Evolutionary conservation across 2,113 vertebrate species (phyloP).

Genomic region (Plestiodon gilberti): DNA sequence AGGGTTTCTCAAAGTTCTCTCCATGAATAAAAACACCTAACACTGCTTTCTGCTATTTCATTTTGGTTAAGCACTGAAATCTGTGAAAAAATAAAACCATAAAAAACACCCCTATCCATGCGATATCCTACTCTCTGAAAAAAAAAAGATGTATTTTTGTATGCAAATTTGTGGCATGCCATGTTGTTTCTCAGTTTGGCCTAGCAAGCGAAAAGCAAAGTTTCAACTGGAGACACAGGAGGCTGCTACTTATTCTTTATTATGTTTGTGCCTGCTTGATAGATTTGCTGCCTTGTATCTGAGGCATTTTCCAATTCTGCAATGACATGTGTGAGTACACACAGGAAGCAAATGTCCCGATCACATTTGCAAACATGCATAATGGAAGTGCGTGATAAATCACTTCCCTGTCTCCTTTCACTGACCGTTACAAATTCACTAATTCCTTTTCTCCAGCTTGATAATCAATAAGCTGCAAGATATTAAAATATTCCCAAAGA

Average conservation of each 20-base stretch:
- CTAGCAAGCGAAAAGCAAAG: not conserved
- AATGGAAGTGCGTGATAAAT: not conserved
- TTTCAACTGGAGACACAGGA: not conserved
- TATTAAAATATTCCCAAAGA: not conserved
- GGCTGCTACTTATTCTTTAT: not conserved
- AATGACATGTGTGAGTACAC: not conserved
- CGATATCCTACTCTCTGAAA: not conserved
- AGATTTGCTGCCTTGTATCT: not conserved
- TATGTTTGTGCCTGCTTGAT: not conserved
- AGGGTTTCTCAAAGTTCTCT: no score
- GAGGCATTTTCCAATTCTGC: not conserved
- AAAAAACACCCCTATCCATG: no score
- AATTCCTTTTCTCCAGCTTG: not conserved
- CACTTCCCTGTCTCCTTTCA: not conserved
- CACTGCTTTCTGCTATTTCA: no score
- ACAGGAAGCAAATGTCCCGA: not conserved
- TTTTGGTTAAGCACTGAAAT: no score
- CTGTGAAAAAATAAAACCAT: no score
- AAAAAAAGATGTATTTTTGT: no score
- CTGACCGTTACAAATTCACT: not conserved
- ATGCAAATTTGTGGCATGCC: not conserved
- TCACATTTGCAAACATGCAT: not conserved
- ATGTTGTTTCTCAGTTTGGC: not conserved
- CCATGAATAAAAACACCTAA: no score
- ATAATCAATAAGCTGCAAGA: not conserved